Evolutionary conservation across 2,113 vertebrate species (phyloP), one percentile per base, ranked within the genome.

Genomic region (Manacus vitellinus): DNA sequence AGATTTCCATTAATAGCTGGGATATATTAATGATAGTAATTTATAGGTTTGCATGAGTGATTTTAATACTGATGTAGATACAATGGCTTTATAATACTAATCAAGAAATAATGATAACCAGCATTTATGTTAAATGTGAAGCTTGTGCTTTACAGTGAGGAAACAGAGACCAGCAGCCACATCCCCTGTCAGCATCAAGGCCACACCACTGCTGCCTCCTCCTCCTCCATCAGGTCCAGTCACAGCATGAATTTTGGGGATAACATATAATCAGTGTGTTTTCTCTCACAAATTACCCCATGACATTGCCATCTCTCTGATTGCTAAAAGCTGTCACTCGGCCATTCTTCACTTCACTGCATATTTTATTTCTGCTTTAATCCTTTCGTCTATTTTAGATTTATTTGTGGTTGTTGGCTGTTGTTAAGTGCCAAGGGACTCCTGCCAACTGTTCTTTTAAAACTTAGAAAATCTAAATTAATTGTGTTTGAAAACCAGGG

Each of bases 321-420:
- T 1, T 85, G 73, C 85, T 78, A 23, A 44, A 33, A 84, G 23
- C 80, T 86, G 83, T 66, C 73, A 41, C 49, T 88, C 5, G 0
- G 89, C 73, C 89, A 56, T 27, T 41, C 76, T 77, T 39, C 43
- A 61, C 76, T 78, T 61, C 44, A 13, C 68, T 70, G 65, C 19
- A 0, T 28, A 25, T 47, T 89, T 79, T 47, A 67, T 86, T 92
- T 30, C 68, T 84, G 61, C 52, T 91, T 78, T 91, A 92, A 95
- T 91, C 76, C 33, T 81, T 77, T 84, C 68, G 92, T 89, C 59
- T 86, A 47, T 68, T 91, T 92, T 23, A 52, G 77, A 89, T 94
- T 88, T 66, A 94, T 35, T 65, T 1, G 0, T 31, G 44, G 21
- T 18, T 74, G 49, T 12, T 58, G 47, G 72, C 55, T 70, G 56